phyloP scores from a whole-genome alignment of 2,797 vertebrate genomes.

The Falco cherrug region DNA sequence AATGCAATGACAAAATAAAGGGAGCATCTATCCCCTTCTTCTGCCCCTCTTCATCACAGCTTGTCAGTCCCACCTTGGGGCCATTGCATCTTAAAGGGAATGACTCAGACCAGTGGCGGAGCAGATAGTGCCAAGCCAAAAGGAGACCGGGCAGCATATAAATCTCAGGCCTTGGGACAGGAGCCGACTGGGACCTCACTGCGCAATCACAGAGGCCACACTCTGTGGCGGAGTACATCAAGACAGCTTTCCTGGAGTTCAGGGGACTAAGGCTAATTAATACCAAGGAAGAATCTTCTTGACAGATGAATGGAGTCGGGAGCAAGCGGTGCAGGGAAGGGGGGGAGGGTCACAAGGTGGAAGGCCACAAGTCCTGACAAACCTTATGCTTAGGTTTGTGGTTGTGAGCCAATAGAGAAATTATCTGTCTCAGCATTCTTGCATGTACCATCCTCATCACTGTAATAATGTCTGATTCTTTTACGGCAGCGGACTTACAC shows the following conservation, averaged over 20 bases:
- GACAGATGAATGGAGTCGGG: not conserved
- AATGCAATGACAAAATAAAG: slow-evolving; percentile 51
- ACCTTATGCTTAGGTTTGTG: not conserved
- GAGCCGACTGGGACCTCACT: not conserved
- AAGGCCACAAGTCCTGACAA: not conserved
- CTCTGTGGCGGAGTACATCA: not conserved
- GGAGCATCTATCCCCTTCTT: slow-evolving; percentile 21
- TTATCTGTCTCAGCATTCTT: not conserved
- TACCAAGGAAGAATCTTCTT: not conserved
- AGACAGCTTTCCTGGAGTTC: not conserved
- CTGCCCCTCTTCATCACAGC: slow-evolving; percentile 35
- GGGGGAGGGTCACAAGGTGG: not conserved
- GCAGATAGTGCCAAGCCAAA: slow-evolving; percentile 29
- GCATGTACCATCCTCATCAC: not conserved
- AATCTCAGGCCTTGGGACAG: not conserved
- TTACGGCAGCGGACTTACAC: not conserved
- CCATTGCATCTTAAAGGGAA: not conserved
- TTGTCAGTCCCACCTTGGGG: slow-evolving; percentile 2
- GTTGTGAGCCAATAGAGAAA: not conserved
- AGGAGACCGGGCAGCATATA: not conserved
- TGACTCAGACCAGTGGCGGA: slow-evolving; percentile 41
- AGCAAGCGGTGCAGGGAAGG: not conserved
- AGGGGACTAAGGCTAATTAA: not conserved
- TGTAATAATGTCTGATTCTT: not conserved
- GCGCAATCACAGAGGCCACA: not conserved